Conservation (phyloP, 2,113 vertebrate genomes). For the Psophia crepitans region DNA sequence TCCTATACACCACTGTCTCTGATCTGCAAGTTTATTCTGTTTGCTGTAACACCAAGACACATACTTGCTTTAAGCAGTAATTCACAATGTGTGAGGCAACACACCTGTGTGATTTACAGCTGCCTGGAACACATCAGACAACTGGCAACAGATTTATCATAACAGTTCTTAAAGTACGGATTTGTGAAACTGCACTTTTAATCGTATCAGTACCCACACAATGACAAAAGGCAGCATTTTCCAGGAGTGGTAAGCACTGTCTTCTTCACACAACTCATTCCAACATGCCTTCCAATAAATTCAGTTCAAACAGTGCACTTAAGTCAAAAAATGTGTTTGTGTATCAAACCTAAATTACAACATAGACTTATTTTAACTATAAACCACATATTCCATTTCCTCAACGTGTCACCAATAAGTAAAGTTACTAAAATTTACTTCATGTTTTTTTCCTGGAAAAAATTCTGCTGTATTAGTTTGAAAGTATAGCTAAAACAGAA, state of each 20-base stretch:
- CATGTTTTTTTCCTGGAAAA: not conserved
- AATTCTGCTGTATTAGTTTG: not conserved
- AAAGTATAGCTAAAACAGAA: not conserved
- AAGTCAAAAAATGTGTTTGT: not conserved
- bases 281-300: not conserved
- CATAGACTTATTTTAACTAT: not conserved
- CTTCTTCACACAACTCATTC: not conserved
- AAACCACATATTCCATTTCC: not conserved
- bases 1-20: not conserved
- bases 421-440: not conserved
- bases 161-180: not conserved
- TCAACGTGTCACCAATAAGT: not conserved
- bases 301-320: not conserved
- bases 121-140: not conserved
- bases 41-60: slow-evolving; percentile 14
- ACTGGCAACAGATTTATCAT: not conserved
- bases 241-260: not conserved
- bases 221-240: not conserved
- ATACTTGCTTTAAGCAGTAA: not conserved
- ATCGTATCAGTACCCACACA: not conserved
- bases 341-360: not conserved
- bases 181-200: not conserved
- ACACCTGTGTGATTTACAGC: not conserved
- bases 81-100: not conserved
- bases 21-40: slow-evolving; percentile 17